Conservation (phyloP, 2,797 vertebrate genomes). For the Simalia tracyae region DNA sequence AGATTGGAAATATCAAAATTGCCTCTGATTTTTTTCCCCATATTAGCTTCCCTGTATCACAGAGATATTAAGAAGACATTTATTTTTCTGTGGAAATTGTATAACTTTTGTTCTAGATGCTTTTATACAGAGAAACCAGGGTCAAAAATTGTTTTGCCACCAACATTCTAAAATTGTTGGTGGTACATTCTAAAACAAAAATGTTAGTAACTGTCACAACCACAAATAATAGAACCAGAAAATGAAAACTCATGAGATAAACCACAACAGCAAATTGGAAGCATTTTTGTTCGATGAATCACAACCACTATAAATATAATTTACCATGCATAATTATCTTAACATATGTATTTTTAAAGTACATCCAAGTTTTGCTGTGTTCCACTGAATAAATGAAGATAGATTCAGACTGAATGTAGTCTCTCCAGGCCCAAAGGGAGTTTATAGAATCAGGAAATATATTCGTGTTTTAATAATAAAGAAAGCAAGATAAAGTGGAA, state of each 20-base stretch:
- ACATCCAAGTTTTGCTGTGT: neutral
- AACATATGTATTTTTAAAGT: neutral
- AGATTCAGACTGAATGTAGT: neutral
- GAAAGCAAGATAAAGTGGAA: neutral
- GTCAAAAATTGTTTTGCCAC: neutral
- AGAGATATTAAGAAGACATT: neutral
- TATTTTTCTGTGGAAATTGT: neutral
- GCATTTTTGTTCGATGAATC: neutral
- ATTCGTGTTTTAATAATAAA: conserved; percentile 5
- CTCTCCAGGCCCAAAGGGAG: neutral
- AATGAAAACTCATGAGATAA: neutral
- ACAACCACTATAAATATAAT: neutral
- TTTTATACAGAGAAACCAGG: neutral
- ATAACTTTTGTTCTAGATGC: neutral
- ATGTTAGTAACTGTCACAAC: too few species aligned
- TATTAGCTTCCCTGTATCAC: too few species aligned
- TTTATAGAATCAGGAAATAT: neutral
- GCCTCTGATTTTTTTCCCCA: too few species aligned
- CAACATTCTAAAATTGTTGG: neutral
- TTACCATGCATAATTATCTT: neutral
- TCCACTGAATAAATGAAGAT: neutral
- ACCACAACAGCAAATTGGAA: neutral
- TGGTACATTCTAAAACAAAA: neutral
- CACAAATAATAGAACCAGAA: neutral
- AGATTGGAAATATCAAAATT: neutral